Base-by-base conservation (phyloP, 23 tunicate species). In the Clavelina lepadiformis region DNA sequence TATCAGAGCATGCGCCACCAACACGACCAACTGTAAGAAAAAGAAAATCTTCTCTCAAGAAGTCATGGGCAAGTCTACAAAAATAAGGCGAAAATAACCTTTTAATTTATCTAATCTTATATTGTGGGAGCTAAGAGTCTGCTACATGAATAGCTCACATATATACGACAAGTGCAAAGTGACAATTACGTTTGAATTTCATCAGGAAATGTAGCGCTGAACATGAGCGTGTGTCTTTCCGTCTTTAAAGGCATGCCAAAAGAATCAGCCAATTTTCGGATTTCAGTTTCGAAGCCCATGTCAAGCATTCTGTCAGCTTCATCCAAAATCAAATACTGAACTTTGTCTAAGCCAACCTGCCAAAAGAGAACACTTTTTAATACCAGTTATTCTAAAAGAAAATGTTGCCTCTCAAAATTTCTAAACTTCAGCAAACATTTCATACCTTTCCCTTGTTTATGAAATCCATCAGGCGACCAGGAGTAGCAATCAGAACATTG, bases 261-360 rank as follows among this genome's bases (percentile, higher is more conserved):
- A 22, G 69, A 69, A 1, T 33, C 50, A 0, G 57, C 95, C 31
- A 94, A 58, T 33, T 70, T 76, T 0, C 88, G 67, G 35, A 94
- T 94, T 45, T 86, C 88, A 11, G 81, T 63, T 60, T 88, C 99
- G 57, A 94, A 94, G 21, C 99, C 99, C 99, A 94, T 94, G 64
- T 94, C 99, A 46, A 94, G 62, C 99, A 94, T 94, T 25, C 99
- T 68, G 45, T 94, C 99, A 28, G 99, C 99, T 71, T 94, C 99
- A 56, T 94, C 99, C 51, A 94, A 58, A 41, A 94, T 77, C 29
- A 94, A 46, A 58, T 63, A 94, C 31, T 80, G 80, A 2, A 94
- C 78, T n/a, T 67, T 54, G 25, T 68, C 63, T 33, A 86, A 47
- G 0, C 78, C 84, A 46, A 78, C 59, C 84, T 78, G 20, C 20